These are phyloP conservation scores for Cristatella mucedo DNA, from an alignment of 2,888 invertebrate genomes.

Conservation along the genomic window DNA sequence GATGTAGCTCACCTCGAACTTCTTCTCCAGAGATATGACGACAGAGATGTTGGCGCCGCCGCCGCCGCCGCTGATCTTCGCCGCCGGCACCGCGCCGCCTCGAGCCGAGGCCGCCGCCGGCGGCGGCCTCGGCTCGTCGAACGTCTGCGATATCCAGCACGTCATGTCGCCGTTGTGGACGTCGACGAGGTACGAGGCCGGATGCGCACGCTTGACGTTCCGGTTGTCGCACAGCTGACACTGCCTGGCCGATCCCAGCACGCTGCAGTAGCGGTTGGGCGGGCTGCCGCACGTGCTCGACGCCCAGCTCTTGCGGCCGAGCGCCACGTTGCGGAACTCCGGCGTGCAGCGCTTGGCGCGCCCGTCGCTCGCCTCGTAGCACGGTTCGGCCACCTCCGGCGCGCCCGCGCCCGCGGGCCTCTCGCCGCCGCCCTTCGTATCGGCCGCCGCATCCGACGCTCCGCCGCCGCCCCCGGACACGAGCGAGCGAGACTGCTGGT, in stretches of 20 bases:
- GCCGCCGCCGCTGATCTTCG: too few species aligned
- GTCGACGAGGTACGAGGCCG: constrained; percentile 71
- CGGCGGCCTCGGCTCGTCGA: too few species aligned
- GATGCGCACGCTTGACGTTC: constrained; percentile 54
- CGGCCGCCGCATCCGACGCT: too few species aligned
- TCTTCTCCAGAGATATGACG: constrained; percentile 77
- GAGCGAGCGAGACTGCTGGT: too few species aligned
- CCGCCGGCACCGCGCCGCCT: constrained; percentile 74
- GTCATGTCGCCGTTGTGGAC: constrained; percentile 90
- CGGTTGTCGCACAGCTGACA: constrained; percentile 67
- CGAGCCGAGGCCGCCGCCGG: too few species aligned
- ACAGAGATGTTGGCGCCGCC: too few species aligned
- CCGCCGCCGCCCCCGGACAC: too few species aligned
- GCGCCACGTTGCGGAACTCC: constrained; percentile 96
- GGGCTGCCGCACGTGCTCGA: constrained; percentile 75
- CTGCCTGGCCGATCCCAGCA: constrained; percentile 23
- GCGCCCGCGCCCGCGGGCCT: too few species aligned
- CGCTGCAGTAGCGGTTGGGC: constrained; percentile 8
- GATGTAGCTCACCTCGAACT: constrained; percentile 92
- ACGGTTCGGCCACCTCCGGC: constrained; percentile 69
- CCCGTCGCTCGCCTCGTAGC: constrained; percentile 60
- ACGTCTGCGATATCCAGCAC: constrained; percentile 88
- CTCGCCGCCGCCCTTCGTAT: too few species aligned
- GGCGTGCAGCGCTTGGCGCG: constrained; percentile 66
- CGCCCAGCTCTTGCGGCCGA: constrained; percentile 62